Evolutionary conservation across 2,113 vertebrate genomes (phyloP).

Genomic region (Haplochromis burtoni): DNA sequence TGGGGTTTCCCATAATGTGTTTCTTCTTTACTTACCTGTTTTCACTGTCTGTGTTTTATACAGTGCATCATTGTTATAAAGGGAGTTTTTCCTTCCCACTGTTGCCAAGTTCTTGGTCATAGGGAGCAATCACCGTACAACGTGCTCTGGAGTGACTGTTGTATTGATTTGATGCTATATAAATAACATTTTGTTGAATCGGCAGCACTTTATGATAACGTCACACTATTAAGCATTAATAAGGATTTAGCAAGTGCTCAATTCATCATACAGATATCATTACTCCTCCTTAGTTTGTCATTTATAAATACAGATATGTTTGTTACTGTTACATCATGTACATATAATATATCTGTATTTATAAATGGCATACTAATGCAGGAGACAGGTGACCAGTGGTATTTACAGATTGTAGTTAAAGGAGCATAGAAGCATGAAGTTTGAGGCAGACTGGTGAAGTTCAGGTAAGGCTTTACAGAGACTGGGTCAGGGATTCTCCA

Average conservation of each 20-base stretch:
- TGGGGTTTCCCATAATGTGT: background rate
- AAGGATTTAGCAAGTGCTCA: background rate
- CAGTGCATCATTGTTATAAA: fast-evolving
- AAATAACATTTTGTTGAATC: background rate
- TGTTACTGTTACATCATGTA: background rate
- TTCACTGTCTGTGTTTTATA: background rate
- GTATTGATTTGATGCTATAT: background rate
- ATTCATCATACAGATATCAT: background rate
- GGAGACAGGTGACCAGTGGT: background rate
- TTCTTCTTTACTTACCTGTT: background rate
- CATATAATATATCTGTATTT: background rate
- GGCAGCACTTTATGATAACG: background rate
- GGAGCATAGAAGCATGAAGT: background rate
- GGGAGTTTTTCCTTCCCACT: background rate
- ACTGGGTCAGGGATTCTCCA: background rate
- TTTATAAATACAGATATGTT: background rate
- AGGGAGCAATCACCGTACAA: background rate
- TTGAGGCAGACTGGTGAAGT: background rate
- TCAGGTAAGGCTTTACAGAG: background rate
- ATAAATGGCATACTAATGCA: background rate
- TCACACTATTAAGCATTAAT: background rate
- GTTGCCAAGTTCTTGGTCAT: background rate
- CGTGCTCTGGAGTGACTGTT: background rate
- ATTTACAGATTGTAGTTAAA: background rate
- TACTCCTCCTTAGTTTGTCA: background rate